phyloP scores from a whole-genome alignment of 2,113 vertebrate genomes.

The Eurystomus gularis region DNA sequence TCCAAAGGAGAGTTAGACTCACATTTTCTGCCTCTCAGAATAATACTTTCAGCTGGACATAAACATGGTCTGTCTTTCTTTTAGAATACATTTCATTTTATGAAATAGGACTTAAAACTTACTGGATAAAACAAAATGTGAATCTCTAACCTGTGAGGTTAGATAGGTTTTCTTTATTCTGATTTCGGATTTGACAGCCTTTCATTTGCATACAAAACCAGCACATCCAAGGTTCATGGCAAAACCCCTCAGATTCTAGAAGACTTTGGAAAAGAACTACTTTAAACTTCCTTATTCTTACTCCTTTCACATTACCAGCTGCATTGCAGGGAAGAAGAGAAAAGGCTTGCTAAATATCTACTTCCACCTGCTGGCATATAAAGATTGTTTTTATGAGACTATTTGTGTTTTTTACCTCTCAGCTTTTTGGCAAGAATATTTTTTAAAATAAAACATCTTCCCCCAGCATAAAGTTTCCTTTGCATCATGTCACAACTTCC shows the following conservation, averaged over 20 bases:
- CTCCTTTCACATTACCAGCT: not conserved
- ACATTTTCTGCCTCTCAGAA: not conserved
- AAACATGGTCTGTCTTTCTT: not conserved
- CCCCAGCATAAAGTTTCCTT: not conserved
- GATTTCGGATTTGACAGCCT: not conserved
- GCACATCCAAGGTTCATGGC: not conserved
- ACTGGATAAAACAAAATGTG: not conserved
- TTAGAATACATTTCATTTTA: not conserved
- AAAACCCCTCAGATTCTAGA: not conserved
- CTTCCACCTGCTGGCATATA: not conserved
- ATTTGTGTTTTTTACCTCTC: not conserved
- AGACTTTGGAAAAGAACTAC: not conserved
- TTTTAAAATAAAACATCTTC: not conserved
- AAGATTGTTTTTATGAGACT: not conserved
- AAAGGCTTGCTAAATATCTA: not conserved
- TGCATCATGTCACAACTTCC: not conserved
- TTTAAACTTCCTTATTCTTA: not conserved
- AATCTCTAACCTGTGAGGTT: not conserved
- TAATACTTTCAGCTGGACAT: not conserved
- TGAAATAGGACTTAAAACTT: not conserved
- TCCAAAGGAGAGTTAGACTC: not conserved
- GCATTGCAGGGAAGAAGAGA: not conserved
- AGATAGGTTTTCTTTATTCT: not conserved
- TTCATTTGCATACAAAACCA: not conserved
- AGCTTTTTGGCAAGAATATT: not conserved